Evolutionary conservation across 1,140 invertebrate genomes (phyloP).

Genomic region (Harpegnathos saltator): DNA sequence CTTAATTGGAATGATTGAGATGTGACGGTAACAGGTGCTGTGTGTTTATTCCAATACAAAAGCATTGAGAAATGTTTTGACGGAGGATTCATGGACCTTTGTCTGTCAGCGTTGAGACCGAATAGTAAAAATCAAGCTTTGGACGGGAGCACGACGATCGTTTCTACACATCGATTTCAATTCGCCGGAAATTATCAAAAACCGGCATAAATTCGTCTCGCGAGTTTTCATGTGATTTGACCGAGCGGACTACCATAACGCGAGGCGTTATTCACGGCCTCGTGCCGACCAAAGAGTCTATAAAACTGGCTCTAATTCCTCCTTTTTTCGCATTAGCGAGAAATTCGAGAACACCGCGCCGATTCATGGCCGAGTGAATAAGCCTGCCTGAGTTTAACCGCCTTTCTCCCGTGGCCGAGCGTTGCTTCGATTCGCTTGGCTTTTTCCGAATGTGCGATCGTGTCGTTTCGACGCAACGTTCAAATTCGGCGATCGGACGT

Average conservation of each 20-base stretch:
- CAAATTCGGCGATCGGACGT: constrained; percentile 19
- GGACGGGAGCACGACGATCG: too few relatives aligned
- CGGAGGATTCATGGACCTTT: too few relatives aligned
- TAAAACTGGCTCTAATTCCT: constrained; percentile 51
- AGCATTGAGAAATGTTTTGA: too few relatives aligned
- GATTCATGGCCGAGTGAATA: constrained; percentile 73
- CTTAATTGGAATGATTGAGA: too few relatives aligned
- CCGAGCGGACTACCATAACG: constrained; percentile 18
- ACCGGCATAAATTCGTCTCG: neutral
- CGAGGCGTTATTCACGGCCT: constrained; percentile 26
- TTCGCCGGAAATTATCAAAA: too few relatives aligned
- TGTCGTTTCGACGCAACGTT: neutral
- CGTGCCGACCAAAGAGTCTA: constrained; percentile 34
- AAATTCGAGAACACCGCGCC: constrained; percentile 68
- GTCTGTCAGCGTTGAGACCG: too few relatives aligned
- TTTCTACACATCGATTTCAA: too few relatives aligned
- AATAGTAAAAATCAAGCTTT: too few relatives aligned
- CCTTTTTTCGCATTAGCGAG: constrained; percentile 58
- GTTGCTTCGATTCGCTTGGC: constrained; percentile 8
- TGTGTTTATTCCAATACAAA: too few relatives aligned
- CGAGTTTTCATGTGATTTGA: neutral
- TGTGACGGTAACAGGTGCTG: too few relatives aligned
- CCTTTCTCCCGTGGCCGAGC: constrained; percentile 63
- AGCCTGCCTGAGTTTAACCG: constrained; percentile 67
- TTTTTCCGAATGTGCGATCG: constrained; percentile 14